Base-by-base conservation (phyloP, 2,888 invertebrate species). In the Dolichopus griseipennis region DNA sequence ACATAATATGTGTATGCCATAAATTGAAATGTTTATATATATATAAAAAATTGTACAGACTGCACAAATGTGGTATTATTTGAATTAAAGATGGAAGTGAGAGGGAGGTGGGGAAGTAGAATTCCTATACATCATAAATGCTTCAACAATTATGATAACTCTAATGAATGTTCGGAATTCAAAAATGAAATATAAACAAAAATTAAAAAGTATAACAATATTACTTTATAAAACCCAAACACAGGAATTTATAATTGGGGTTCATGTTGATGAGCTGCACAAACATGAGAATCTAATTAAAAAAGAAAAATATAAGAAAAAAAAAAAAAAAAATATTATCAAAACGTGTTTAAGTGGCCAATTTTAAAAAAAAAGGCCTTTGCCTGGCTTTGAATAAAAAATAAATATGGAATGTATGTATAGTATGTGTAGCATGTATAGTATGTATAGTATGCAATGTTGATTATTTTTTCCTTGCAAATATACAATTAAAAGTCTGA, bases 251-350 rank as follows among this genome's bases (percentile, higher is more conserved):
- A 43, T 9, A 43, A 9, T 43, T 43, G n/a, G n/a, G n/a, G n/a
- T n/a, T 15, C 43, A 15, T 43, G 34, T 34, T 7, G 9, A 43
- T 15, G 43, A 15, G 12, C 7, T 34, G 43, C 7, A 10, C 7
- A 43, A 43, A 43, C 43, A 43, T 43, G 43, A 43, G 43, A 43
- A 43, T 43, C 43, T 43, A 43, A 43, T 43, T 43, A 43, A 43
- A 43, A 43, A 43, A 15, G 43, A 43, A 43, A 43, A n/a, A 34
- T 7, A 5, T 7, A 34, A 5, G 9, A 34, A 34, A 5, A 34
- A 34, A 9, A 34, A 34, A 34, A 34, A 5, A n/a, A 34, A 34
- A 43, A 10, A 10, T 43, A 15, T 43, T 15, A 43, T 43, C 3
- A 12, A 43, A 43, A 43, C 43, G 43, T 43, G 43, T 43, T 15